Conservation (phyloP, 2,113 vertebrate genomes). For the Mesitornis unicolor region DNA sequence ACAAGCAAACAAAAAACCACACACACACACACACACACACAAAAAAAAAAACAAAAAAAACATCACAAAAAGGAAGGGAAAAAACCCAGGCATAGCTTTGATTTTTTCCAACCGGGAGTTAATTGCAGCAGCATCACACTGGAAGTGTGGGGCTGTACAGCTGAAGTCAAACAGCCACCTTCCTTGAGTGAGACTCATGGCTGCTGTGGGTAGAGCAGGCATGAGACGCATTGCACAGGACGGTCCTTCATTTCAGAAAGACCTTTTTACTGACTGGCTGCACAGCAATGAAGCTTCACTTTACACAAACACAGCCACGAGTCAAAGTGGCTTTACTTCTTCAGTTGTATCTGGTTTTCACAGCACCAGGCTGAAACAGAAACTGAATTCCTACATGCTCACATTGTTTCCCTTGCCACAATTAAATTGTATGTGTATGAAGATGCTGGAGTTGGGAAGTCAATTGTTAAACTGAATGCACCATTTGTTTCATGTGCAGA, state of each 20-base stretch:
- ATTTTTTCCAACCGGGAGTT: neutral
- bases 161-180: neutral
- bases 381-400: neutral
- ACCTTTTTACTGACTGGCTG: neutral
- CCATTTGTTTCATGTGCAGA: neutral
- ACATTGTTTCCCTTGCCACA: neutral
- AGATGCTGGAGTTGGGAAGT: neutral
- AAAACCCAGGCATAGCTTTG: neutral
- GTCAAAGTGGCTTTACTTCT: neutral
- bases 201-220: neutral
- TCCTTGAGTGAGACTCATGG: fast-evolving
- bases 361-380: neutral
- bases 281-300: neutral
- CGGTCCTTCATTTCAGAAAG: neutral
- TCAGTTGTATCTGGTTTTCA: neutral
- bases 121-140: neutral
- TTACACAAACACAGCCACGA: neutral
- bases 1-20: too few species aligned
- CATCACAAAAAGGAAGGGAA: too few species aligned
- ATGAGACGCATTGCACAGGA: neutral
- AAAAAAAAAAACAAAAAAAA: too few species aligned
- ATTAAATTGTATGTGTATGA: neutral
- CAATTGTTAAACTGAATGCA: neutral
- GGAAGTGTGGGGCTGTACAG: neutral
- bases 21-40: too few species aligned